Percentiles rank a stretch among this genome's conserved stretches.
Conservation (phyloP, 2,797 vertebrate species). For the Rhinogobio ventralis region DNA sequence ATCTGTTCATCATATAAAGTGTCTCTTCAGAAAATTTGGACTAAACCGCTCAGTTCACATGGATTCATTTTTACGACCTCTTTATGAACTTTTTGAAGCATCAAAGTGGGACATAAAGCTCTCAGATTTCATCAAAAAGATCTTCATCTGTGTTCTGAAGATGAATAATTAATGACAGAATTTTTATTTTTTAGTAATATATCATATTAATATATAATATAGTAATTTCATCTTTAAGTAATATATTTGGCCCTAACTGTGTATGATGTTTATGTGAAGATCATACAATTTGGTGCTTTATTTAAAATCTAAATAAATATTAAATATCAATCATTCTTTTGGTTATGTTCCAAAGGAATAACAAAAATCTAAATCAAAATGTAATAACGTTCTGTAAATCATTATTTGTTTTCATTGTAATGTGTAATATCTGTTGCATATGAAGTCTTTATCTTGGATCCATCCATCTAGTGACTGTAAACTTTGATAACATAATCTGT, state of each 20-base stretch:
- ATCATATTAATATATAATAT: too few species aligned
- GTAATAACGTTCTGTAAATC: background rate
- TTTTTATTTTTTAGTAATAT: too few species aligned
- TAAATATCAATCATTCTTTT: background rate
- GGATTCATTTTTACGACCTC: too few species aligned
- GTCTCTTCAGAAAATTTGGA: too few species aligned
- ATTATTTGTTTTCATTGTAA: background rate
- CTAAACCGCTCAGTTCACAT: too few species aligned
- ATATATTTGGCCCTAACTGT: background rate
- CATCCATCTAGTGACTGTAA: background rate
- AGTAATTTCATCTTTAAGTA: too few species aligned
- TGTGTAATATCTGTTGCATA: background rate
- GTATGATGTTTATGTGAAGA: background rate
- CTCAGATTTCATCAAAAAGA: too few species aligned
- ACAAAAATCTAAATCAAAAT: background rate
- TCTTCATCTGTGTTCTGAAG: too few species aligned
- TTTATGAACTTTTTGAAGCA: too few species aligned
- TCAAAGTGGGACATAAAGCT: too few species aligned
- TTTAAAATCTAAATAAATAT: background rate
- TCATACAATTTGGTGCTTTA: background rate
- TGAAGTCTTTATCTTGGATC: background rate
- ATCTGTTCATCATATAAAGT: too few species aligned
- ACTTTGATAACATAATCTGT: background rate
- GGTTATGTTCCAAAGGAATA: background rate
- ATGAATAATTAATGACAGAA: too few species aligned